These are phyloP conservation scores for Spodoptera frugiperda DNA, from an alignment of 1,140 invertebrate genomes.

Conservation along the genomic window DNA sequence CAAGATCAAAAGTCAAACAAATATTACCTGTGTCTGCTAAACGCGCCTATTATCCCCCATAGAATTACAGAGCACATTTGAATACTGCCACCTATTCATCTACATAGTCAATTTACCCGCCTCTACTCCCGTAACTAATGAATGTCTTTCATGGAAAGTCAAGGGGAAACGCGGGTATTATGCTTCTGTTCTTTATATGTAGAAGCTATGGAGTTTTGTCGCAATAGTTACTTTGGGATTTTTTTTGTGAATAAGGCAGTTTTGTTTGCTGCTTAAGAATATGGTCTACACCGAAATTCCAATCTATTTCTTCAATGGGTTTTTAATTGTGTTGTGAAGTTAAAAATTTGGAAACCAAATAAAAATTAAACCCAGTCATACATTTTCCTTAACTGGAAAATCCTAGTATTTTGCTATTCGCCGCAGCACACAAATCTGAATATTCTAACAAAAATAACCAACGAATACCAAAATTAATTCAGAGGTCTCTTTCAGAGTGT, in stretches of 20 bases:
- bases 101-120: conserved; percentile 13
- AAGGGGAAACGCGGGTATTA: conserved; percentile 20
- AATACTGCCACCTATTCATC: neutral
- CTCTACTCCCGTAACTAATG: conserved; percentile 9
- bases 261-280: no score
- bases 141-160: conserved; percentile 32
- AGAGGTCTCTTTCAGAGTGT: no score
- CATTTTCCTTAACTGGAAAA: no score
- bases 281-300: no score
- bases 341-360: no score
- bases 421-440: no score
- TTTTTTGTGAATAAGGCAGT: neutral
- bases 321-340: no score
- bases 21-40: neutral
- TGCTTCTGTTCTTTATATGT: neutral
- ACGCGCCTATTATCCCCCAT: neutral
- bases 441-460: no score
- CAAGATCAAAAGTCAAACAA: neutral
- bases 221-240: neutral
- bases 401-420: no score
- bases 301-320: no score
- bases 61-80: conserved; percentile 4
- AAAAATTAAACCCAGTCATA: no score
- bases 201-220: neutral
- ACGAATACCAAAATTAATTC: no score